phyloP scores from a whole-genome alignment of 2,888 invertebrate species.

The Lissocephala sabroskyi region DNA sequence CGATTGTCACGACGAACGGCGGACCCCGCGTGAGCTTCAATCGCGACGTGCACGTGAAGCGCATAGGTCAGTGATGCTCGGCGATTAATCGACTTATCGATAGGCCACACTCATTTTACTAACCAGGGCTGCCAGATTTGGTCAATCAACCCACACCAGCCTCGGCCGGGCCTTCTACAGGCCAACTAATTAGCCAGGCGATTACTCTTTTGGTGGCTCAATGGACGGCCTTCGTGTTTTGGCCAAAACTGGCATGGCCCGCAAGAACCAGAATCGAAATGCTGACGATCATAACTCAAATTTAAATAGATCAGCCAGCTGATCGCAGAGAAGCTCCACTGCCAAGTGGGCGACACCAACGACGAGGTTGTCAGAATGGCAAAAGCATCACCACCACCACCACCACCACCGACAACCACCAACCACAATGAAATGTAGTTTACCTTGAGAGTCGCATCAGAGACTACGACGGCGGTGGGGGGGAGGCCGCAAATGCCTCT shows the following conservation, averaged over 20 bases:
- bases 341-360: conserved; percentile 45
- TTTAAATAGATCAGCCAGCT: no score
- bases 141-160: conserved; percentile 49
- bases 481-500: conserved; percentile 29
- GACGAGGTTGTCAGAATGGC: conserved; percentile 50
- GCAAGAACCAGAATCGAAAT: no score
- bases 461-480: background rate
- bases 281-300: no score
- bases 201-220: no score
- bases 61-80: conserved; percentile 82
- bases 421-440: conserved; percentile 63
- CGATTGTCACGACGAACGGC: conserved; percentile 74
- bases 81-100: background rate
- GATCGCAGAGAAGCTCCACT: no score
- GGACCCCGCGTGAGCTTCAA: conserved; percentile 89
- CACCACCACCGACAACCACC: conserved; percentile 45
- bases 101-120: conserved; percentile 7
- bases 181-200: background rate
- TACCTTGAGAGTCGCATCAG: conserved; percentile 51
- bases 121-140: conserved; percentile 36
- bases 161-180: background rate
- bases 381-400: conserved; percentile 53
- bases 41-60: conserved; percentile 91
- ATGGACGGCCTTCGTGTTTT: no score
- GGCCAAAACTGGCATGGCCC: no score